phyloP scores from a whole-genome alignment of 2,113 vertebrate species.

The Sander lucioperca region DNA sequence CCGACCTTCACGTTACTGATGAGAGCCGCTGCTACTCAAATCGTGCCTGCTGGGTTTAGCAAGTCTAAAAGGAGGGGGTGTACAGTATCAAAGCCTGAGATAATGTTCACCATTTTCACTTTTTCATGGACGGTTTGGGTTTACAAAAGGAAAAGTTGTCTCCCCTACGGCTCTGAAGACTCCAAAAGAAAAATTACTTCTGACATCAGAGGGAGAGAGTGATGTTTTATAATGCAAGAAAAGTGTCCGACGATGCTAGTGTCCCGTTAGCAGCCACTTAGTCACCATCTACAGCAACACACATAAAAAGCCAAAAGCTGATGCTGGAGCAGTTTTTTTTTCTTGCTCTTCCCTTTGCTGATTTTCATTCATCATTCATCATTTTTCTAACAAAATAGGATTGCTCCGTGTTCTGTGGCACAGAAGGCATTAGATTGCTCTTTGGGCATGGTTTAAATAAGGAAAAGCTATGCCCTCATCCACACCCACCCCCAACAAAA shows the following conservation, averaged over 20 bases:
- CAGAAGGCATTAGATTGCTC: slow-evolving; percentile 58
- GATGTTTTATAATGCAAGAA: slow-evolving; percentile 33
- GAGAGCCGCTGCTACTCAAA: slow-evolving; percentile 31
- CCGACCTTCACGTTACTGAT: slow-evolving; percentile 43
- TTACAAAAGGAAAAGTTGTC: slow-evolving; percentile 44
- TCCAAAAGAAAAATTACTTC: slow-evolving; percentile 23
- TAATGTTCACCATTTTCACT: slow-evolving; percentile 24
- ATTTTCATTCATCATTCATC: slow-evolving; percentile 17
- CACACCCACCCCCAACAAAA: neutral
- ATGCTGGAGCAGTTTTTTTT: slow-evolving; percentile 3
- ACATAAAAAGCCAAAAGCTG: slow-evolving; percentile 30
- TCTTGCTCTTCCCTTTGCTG: slow-evolving; percentile 38
- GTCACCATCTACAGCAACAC: slow-evolving; percentile 11
- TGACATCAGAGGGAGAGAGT: slow-evolving; percentile 38
- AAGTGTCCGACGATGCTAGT: slow-evolving; percentile 4
- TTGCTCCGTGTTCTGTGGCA: slow-evolving; percentile 50
- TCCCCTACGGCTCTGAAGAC: slow-evolving; percentile 27
- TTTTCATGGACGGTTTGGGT: slow-evolving; percentile 24
- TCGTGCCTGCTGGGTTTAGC: slow-evolving; percentile 32
- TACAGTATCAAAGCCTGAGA: slow-evolving; percentile 61
- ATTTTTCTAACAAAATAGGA: slow-evolving; percentile 59
- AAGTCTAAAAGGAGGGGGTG: slow-evolving; percentile 21
- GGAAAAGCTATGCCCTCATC: slow-evolving; percentile 29
- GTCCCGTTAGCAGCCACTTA: neutral
- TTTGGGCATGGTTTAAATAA: slow-evolving; percentile 45